These are phyloP conservation scores for Archips xylosteana DNA, from an alignment of 2,888 invertebrate genomes.

Conservation along the genomic window DNA sequence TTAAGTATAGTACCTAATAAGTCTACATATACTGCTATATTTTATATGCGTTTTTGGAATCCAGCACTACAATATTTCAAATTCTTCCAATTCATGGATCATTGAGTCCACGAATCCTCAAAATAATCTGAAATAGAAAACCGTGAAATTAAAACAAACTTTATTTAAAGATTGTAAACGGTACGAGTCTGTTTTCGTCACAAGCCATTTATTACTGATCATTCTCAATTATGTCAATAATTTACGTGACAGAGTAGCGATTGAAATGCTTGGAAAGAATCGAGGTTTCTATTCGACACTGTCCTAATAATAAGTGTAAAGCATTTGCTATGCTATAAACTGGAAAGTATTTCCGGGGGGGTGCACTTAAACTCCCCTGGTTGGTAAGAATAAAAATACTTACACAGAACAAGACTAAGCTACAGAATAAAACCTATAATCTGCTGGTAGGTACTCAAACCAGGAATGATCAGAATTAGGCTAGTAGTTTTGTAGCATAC, in stretches of 20 bases:
- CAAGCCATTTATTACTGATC: neutral
- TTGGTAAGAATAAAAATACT: too few species aligned
- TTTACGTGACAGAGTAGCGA: conserved; percentile 1
- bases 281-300: neutral
- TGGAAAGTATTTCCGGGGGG: too few species aligned
- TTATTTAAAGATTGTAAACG: conserved; percentile 45
- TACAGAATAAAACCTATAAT: too few species aligned
- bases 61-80: neutral
- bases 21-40: too few species aligned
- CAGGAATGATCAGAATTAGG: too few species aligned
- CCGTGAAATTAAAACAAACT: conserved; percentile 11
- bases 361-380: too few species aligned
- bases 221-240: neutral
- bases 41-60: neutral
- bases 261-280: neutral
- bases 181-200: conserved; percentile 45
- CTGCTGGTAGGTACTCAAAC: too few species aligned
- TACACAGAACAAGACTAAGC: too few species aligned
- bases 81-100: neutral
- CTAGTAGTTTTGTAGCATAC: too few species aligned
- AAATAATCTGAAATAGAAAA: conserved; percentile 6
- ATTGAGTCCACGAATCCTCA: neutral
- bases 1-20: too few species aligned
- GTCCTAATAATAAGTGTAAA: too few species aligned
- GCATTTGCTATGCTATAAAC: too few species aligned